phyloP scores from a whole-genome alignment of 1,140 invertebrate genomes.

The Papilio machaon region DNA sequence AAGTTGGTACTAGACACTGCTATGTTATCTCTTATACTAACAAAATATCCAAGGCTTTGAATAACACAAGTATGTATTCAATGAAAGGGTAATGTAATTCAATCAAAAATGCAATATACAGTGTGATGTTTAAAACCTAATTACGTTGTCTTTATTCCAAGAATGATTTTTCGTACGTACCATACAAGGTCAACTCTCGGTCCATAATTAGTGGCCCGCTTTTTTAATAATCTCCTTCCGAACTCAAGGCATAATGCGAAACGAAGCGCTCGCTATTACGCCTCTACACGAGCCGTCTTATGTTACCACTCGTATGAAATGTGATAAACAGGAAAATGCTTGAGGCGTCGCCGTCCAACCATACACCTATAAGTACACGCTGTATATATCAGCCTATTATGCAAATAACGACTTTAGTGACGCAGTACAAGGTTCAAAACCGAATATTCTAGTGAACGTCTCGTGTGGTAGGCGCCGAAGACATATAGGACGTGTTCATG shows the following conservation, averaged over 20 bases:
- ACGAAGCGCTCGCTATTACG: constrained; percentile 50
- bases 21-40: background rate
- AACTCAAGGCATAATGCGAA: background rate
- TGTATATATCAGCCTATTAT: background rate
- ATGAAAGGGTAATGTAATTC: background rate
- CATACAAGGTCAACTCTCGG: constrained; percentile 2
- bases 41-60: background rate
- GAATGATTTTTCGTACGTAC: background rate
- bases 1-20: background rate
- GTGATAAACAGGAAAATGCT: constrained; percentile 63
- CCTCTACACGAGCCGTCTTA: constrained; percentile 55
- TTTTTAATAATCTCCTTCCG: constrained; percentile 5
- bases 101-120: background rate
- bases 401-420: background rate
- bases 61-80: background rate
- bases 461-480: constrained; percentile 16
- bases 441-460: background rate
- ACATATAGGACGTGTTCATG: constrained; percentile 41
- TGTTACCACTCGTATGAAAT: constrained; percentile 50
- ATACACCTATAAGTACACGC: constrained; percentile 16
- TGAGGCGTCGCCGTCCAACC: constrained; percentile 48
- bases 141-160: background rate
- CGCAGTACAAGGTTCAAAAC: background rate
- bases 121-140: background rate
- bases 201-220: background rate